Evolutionary conservation across 2,113 vertebrate genomes (phyloP).

Genomic region (Dermatemys mawii): DNA sequence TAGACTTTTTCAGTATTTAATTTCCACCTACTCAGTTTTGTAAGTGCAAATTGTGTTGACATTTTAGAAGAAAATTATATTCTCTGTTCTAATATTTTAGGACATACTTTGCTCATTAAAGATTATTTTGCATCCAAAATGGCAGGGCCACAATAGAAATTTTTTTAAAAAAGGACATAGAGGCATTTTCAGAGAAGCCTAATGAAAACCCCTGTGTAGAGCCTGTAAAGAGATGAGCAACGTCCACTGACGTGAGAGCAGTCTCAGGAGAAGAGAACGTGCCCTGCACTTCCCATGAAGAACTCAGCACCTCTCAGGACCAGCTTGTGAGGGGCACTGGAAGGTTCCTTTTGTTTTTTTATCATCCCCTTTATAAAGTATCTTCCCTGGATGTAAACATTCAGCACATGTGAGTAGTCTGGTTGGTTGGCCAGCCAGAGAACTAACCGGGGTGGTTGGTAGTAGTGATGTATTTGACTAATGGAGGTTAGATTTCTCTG

Average conservation of each 20-base stretch:
- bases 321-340: not conserved
- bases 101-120: not conserved
- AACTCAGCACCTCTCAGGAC: not conserved
- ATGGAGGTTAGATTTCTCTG: conserved; percentile 3
- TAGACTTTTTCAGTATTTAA: not conserved
- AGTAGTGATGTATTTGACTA: not conserved
- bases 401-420: not conserved
- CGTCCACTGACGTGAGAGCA: not conserved
- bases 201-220: not conserved
- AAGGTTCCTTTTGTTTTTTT: not conserved
- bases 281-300: not conserved
- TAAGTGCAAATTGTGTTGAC: not conserved
- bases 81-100: not conserved
- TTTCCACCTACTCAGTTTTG: not conserved
- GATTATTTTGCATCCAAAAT: not conserved
- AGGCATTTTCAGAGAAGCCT: not conserved
- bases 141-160: not conserved
- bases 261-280: not conserved
- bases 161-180: not conserved
- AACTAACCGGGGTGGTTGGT: not conserved
- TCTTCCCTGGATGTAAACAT: not conserved
- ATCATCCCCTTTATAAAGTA: not conserved
- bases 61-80: not conserved
- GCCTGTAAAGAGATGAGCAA: not conserved
- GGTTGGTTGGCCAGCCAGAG: not conserved